Evolutionary conservation across 1,140 invertebrate genomes (phyloP).

Genomic region (Rhopalosiphum maidis): DNA sequence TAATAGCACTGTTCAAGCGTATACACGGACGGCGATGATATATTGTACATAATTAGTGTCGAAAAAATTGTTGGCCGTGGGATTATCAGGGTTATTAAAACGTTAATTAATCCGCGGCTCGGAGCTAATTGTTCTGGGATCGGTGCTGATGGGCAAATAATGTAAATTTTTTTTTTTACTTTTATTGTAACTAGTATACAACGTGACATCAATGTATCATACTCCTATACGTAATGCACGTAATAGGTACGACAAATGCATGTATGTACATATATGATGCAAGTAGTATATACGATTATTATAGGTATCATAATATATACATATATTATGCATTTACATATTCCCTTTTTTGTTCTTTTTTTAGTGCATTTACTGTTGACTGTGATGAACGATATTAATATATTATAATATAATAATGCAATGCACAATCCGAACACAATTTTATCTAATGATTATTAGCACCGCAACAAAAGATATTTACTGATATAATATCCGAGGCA

Average conservation of each 20-base stretch:
- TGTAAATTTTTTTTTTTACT: not conserved
- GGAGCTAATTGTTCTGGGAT: conserved; percentile 30
- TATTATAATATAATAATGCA: too few relatives aligned
- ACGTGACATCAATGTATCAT: not conserved
- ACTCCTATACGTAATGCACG: not conserved
- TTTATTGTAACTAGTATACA: not conserved
- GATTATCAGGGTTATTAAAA: conserved; percentile 23
- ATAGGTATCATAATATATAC: too few relatives aligned
- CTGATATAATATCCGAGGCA: too few relatives aligned
- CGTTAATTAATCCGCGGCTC: conserved; percentile 35
- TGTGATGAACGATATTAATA: too few relatives aligned
- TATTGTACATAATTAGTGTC: conserved; percentile 16
- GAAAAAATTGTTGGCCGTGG: conserved; percentile 27
- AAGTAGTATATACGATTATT: not conserved
- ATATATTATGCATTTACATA: not conserved
- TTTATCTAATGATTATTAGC: not conserved
- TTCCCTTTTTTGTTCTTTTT: not conserved
- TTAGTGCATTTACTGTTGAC: not conserved
- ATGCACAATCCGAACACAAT: not conserved
- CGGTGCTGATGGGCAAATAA: conserved; percentile 15
- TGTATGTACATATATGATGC: not conserved
- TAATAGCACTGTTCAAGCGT: not conserved
- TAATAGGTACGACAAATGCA: not conserved
- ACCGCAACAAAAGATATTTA: not conserved
- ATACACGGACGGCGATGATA: not conserved